These are phyloP conservation scores for Anolis sagrei DNA, from an alignment of 2,113 vertebrate genomes.

Conservation along the genomic window DNA sequence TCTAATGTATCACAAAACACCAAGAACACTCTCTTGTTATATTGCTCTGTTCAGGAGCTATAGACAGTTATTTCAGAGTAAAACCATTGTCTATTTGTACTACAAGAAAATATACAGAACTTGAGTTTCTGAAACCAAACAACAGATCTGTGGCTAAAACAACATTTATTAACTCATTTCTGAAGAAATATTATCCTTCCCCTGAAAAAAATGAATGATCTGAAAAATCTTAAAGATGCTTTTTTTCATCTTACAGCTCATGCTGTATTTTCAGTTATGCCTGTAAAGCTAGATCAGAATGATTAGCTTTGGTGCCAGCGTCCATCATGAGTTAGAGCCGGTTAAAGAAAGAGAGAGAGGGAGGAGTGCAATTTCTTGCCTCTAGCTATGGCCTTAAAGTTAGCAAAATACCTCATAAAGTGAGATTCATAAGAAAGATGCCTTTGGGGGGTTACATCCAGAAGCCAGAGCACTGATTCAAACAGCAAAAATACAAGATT, in stretches of 20 bases:
- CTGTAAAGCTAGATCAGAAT: neutral
- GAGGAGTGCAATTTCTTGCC: neutral
- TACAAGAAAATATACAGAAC: conserved; percentile 5
- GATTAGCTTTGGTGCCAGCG: neutral
- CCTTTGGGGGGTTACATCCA: neutral
- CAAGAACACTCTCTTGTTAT: neutral
- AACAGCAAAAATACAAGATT: conserved; percentile 16
- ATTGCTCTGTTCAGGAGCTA: neutral
- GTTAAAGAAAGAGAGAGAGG: neutral
- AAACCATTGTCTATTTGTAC: conserved; percentile 1
- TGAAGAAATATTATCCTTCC: neutral
- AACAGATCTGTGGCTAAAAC: neutral
- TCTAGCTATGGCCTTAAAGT: neutral
- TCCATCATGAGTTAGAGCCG: neutral
- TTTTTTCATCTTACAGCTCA: neutral
- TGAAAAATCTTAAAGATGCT: neutral
- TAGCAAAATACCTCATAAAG: neutral
- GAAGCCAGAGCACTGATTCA: neutral
- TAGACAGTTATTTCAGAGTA: neutral
- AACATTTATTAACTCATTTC: neutral
- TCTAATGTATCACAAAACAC: neutral
- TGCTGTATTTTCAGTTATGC: conserved; percentile 3
- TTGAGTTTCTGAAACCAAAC: neutral
- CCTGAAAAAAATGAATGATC: neutral
- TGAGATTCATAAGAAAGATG: neutral